These are phyloP conservation scores for Alectoris magna DNA, from an alignment of 2,797 vertebrate species.

Conservation along the genomic window DNA sequence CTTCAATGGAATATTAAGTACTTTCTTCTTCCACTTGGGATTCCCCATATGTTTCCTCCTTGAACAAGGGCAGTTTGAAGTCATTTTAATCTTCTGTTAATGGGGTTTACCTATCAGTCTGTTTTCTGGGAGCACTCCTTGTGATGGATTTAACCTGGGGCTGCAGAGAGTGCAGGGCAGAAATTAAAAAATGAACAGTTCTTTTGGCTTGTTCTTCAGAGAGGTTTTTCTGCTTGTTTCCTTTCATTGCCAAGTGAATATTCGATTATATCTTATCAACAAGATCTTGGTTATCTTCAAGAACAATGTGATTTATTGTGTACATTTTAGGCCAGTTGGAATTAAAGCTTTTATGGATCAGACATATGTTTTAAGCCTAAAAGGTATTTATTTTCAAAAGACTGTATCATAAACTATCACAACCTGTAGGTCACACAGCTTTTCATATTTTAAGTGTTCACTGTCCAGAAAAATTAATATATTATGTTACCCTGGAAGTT, in stretches of 20 bases:
- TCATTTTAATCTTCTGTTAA: constrained; percentile 67
- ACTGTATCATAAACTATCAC: not conserved
- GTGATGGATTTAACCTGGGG: constrained; percentile 38
- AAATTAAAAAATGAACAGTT: constrained; percentile 17
- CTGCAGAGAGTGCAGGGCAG: not conserved
- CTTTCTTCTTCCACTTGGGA: constrained; percentile 67
- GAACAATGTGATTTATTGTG: constrained; percentile 45
- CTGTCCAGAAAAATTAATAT: constrained; percentile 39
- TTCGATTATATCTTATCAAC: constrained; percentile 56
- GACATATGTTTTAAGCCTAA: constrained; percentile 17
- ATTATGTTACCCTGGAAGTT: not conserved
- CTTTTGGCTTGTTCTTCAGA: constrained; percentile 40
- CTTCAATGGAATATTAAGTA: constrained; percentile 61
- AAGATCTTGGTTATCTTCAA: constrained; percentile 70
- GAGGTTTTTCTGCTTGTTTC: constrained; percentile 42
- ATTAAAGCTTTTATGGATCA: constrained; percentile 58
- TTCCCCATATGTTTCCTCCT: constrained; percentile 66
- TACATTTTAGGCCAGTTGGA: constrained; percentile 23
- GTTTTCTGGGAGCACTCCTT: constrained; percentile 37
- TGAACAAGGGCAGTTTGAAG: constrained; percentile 71
- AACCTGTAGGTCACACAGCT: not conserved
- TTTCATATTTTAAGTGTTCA: constrained; percentile 14
- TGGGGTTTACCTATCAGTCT: constrained; percentile 37
- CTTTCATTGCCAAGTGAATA: constrained; percentile 61
- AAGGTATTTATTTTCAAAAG: constrained; percentile 54